Percentiles rank a stretch among this genome's conserved stretches.
Evolutionary conservation across 2,113 vertebrate species (phyloP).

Genomic region (Pundamilia nyererei): DNA sequence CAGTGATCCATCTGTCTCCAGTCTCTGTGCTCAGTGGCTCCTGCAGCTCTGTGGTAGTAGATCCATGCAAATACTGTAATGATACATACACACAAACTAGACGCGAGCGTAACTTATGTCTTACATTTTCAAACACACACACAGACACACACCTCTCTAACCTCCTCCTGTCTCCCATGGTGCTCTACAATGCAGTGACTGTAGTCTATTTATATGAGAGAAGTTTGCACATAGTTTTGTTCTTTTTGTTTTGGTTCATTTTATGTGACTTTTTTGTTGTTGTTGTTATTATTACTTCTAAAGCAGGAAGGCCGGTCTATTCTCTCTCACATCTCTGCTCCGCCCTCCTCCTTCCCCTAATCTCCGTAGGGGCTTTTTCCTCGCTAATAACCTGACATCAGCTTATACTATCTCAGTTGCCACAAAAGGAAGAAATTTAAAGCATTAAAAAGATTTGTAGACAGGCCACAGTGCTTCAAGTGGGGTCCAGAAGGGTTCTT

Average conservation of each 20-base stretch:
- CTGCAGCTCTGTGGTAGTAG: slow-evolving; percentile 25
- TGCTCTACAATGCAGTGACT: slow-evolving; percentile 74
- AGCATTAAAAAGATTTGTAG: background rate
- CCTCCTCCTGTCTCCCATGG: slow-evolving; percentile 65
- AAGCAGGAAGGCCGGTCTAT: slow-evolving; percentile 40
- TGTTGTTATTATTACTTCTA: slow-evolving; percentile 32
- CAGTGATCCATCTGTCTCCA: slow-evolving; percentile 8
- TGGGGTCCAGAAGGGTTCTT: background rate
- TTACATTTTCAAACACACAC: background rate
- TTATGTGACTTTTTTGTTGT: slow-evolving; percentile 30
- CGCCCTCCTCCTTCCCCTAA: background rate
- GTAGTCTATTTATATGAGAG: slow-evolving; percentile 69
- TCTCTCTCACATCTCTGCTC: background rate
- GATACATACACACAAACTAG: slow-evolving; percentile 8
- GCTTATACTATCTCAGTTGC: background rate
- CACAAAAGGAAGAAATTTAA: background rate
- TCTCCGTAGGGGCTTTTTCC: background rate
- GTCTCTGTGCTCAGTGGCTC: slow-evolving; percentile 31
- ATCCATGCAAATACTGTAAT: slow-evolving; percentile 35
- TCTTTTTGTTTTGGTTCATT: slow-evolving; percentile 33
- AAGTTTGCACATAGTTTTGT: slow-evolving; percentile 68
- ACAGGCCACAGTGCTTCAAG: background rate
- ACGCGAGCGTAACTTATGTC: background rate
- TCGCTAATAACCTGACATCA: background rate
- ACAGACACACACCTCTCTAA: background rate